These are phyloP conservation scores for Pogonocherus hispidulus DNA, from an alignment of 2,888 invertebrate genomes.

Conservation along the genomic window DNA sequence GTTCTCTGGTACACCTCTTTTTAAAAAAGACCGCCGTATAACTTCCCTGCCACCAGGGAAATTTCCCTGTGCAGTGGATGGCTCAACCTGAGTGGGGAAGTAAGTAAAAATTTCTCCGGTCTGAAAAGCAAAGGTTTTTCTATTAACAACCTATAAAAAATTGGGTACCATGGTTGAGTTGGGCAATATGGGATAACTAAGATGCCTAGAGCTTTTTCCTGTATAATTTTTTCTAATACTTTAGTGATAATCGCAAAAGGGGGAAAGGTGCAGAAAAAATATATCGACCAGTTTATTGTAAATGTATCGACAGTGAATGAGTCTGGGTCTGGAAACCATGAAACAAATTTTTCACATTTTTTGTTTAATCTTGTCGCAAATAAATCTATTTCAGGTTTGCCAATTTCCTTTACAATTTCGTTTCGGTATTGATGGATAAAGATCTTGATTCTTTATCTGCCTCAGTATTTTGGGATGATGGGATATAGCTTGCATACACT, in stretches of 20 bases:
- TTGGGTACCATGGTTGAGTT: conserved; percentile 54
- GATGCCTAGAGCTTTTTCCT: conserved; percentile 55
- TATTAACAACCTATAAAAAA: conserved; percentile 43
- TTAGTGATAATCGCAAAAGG: conserved; percentile 53
- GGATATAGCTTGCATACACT: too few species aligned
- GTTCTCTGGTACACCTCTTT: conserved; percentile 31
- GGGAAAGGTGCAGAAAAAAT: background rate
- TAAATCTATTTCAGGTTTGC: conserved; percentile 18
- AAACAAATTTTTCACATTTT: conserved; percentile 27
- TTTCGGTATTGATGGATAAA: background rate
- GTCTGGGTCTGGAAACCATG: conserved; percentile 6
- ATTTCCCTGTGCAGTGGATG: conserved; percentile 50
- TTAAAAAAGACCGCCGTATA: conserved; percentile 50
- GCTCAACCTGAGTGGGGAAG: conserved; percentile 50
- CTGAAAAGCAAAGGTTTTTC: conserved; percentile 44
- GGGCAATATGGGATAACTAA: conserved; percentile 51
- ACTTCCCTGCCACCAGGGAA: conserved; percentile 53
- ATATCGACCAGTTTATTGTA: conserved; percentile 40
- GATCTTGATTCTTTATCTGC: conserved; percentile 33
- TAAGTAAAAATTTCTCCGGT: conserved; percentile 48
- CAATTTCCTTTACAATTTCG: background rate
- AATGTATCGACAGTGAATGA: conserved; percentile 52
- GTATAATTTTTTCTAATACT: conserved; percentile 54
- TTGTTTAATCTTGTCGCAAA: conserved; percentile 24
- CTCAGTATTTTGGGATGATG: background rate